phyloP scores from a whole-genome alignment of 2,797 vertebrate species.

The Microhierax caerulescens region DNA sequence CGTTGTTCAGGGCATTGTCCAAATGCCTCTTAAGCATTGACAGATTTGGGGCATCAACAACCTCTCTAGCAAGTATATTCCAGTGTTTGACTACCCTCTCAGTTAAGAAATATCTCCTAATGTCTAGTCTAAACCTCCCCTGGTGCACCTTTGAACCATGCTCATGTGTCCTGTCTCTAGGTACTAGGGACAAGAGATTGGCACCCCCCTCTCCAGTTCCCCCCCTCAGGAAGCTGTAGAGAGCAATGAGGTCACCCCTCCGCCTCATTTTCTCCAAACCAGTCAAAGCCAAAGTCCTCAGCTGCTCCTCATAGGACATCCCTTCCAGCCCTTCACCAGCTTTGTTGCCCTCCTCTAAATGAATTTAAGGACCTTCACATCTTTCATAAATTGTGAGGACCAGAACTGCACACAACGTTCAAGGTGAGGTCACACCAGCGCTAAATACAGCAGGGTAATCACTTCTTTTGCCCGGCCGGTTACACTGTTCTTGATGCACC shows the following conservation, averaged over 20 bases:
- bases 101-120: no score
- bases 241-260: background rate
- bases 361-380: background rate
- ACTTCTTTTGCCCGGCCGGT: background rate
- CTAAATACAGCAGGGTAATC: accelerated
- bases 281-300: no score
- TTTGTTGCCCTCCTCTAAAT: background rate
- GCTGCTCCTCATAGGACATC: accelerated
- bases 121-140: no score
- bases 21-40: no score
- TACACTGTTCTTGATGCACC: background rate
- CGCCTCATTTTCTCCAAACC: background rate
- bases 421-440: background rate
- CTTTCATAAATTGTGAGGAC: background rate
- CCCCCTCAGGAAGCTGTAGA: background rate
- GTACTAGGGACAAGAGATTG: background rate
- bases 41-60: no score
- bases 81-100: no score
- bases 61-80: no score
- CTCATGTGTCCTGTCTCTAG: background rate
- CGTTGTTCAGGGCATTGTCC: no score
- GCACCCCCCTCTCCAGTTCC: no score
- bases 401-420: background rate
- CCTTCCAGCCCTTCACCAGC: background rate
- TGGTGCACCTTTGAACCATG: no score